A percentile compares a stretch with the other conserved stretches of the same genome.
Evolutionary conservation across 2,113 vertebrate genomes (phyloP).

Genomic region (Platysternon megacephalum): DNA sequence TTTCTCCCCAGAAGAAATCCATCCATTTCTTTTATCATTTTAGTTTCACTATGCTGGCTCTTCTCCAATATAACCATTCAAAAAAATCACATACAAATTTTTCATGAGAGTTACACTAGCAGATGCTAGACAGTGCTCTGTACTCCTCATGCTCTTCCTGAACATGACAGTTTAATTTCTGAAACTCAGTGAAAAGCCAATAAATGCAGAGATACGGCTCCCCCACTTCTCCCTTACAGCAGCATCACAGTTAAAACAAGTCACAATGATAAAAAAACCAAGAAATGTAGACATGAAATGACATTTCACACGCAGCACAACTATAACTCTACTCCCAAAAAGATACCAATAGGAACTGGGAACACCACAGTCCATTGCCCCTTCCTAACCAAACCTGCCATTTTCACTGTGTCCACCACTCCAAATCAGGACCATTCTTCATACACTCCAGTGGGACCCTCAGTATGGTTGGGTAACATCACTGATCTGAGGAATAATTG

Average conservation of each 20-base stretch:
- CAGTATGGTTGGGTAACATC: not conserved
- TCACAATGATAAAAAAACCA: not conserved
- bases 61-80: not conserved
- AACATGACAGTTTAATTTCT: not conserved
- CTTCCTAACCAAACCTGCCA: not conserved
- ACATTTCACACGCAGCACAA: not conserved
- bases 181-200: not conserved
- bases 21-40: not conserved
- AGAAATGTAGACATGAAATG: not conserved
- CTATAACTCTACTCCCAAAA: not conserved
- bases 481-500: not conserved
- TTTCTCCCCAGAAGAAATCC: not conserved
- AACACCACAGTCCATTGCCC: not conserved
- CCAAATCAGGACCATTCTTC: not conserved
- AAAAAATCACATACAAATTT: not conserved
- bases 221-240: not conserved
- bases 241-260: not conserved
- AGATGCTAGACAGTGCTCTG: not conserved
- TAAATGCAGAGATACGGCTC: not conserved
- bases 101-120: not conserved
- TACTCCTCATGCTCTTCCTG: not conserved
- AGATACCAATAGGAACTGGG: not conserved
- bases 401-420: not conserved
- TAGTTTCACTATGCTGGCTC: not conserved
- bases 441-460: not conserved